These are phyloP conservation scores for Panagrolaimus sp. DNA, from an alignment of 1,140 invertebrate genomes.

Conservation along the genomic window DNA sequence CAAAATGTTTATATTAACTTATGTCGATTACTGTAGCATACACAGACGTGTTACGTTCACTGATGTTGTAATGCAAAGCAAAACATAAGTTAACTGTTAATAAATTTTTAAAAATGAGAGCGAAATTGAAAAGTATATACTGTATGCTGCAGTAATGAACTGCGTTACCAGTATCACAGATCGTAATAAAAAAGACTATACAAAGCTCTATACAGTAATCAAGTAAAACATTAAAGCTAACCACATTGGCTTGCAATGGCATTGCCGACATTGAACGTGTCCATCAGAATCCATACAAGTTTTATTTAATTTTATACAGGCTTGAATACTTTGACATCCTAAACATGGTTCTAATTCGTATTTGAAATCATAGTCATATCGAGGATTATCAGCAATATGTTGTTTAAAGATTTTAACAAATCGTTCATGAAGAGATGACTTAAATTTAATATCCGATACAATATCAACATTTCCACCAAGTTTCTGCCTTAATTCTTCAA, in stretches of 20 bases:
- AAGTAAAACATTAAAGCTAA: neutral
- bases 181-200: too few species aligned
- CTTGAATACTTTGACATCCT: neutral
- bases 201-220: too few species aligned
- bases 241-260: conserved; percentile 11
- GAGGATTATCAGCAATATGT: neutral
- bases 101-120: too few species aligned
- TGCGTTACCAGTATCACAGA: too few species aligned
- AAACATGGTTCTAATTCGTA: conserved; percentile 12
- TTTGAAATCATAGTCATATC: neutral
- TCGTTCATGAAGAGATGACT: conserved; percentile 7
- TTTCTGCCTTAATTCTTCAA: neutral
- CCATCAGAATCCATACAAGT: neutral
- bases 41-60: too few species aligned
- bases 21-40: too few species aligned
- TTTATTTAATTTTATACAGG: neutral
- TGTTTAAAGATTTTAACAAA: neutral
- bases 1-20: too few species aligned
- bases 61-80: too few species aligned
- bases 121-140: too few species aligned
- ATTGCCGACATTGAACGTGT: neutral
- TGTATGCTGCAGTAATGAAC: too few species aligned
- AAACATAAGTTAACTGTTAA: too few species aligned
- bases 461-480: conserved; percentile 8
- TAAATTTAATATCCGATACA: neutral